Evolutionary conservation across 2,797 vertebrate genomes (phyloP).

Genomic region (Manis crassicaudata): DNA sequence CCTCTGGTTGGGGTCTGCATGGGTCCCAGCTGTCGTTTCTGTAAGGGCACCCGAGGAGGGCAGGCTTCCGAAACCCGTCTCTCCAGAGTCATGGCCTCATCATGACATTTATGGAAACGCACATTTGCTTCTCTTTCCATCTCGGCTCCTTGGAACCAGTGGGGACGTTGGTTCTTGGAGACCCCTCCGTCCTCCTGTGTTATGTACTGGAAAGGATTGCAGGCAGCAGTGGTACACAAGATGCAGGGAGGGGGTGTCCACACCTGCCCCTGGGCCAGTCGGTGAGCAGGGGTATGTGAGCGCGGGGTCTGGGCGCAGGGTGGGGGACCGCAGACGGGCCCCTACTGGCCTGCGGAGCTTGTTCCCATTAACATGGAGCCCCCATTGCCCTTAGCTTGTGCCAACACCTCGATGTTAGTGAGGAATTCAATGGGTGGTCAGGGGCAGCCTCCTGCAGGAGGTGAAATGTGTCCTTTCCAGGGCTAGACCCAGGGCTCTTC

Average conservation of each 20-base stretch:
- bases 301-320: accelerated
- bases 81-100: not conserved
- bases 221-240: accelerated
- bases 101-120: not conserved
- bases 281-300: accelerated
- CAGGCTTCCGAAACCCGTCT: not conserved
- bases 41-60: accelerated
- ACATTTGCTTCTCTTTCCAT: not conserved
- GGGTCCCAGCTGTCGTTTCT: not conserved
- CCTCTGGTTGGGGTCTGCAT: not conserved
- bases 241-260: not conserved
- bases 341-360: not conserved
- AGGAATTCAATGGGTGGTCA: accelerated
- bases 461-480: not conserved
- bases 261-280: not conserved
- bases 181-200: not conserved
- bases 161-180: not conserved
- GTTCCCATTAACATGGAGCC: accelerated
- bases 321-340: accelerated
- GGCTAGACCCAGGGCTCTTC: not conserved
- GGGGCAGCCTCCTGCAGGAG: not conserved
- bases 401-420: not conserved
- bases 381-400: accelerated
- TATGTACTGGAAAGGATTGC: not conserved
- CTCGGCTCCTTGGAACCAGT: not conserved